Base-by-base conservation (phyloP, 64 coral and sea anemone genomes). In the Trachythela sp. region DNA sequence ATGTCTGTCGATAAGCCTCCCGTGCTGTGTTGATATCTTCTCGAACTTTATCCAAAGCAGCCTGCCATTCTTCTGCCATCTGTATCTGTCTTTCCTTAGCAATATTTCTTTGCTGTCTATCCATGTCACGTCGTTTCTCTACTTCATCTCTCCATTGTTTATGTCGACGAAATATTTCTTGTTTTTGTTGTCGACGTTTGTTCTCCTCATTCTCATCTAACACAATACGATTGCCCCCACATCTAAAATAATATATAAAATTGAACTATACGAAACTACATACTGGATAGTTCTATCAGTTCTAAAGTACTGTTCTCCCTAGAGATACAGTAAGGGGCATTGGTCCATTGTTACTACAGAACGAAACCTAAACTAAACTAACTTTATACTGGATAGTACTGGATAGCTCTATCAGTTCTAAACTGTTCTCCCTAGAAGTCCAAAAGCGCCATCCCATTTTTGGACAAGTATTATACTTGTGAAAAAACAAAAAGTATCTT, bases 61-160 rank as follows among this genome's bases (percentile, higher is more conserved):
- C 96, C 96, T 99, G 96, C 70, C 94, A 58, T 72, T 99, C 96
- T 85, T 99, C 96, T 33, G 93, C 93, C 11, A 91, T 85, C 70
- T 91, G 93, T 68, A 99, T 89, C 36, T 99, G 96, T 70, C 84
- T 95, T 58, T 99, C 96, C 71, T 99, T 99, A 30, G 96, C 87
- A 2, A 87, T 70, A 84, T 99, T 99, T 51, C 96, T 89, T 15
- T 99, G 91, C 4, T 85, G 26, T 83, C 91, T 87, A 48, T 99
- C 96, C 87, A 93, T 88, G 13, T 99, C 96, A 29, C 96, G 67
- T 83, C 92, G 41, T 40, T 86, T 89, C 29, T 94, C 96, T 39
- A 99, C 95, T 48, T 90, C 93, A 52, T 99, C 96, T 36, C 94
- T 43, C 30, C 90, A 85, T 33, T 89, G 42, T 51, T 94, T 94